Evolutionary conservation across 2,888 invertebrate species (phyloP).

Genomic region (Cantharis nigra): DNA sequence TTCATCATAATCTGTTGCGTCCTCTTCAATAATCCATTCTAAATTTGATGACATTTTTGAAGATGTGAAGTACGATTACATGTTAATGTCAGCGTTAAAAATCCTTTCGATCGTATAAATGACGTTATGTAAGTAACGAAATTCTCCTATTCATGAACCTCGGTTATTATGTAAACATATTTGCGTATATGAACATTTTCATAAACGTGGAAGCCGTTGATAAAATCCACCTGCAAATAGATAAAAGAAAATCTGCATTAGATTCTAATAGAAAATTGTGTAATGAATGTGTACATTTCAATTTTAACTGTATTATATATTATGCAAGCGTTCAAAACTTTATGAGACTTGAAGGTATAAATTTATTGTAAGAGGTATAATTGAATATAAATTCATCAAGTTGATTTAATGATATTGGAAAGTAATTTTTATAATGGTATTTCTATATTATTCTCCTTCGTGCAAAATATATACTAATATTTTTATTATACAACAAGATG

Average conservation of each 20-base stretch:
- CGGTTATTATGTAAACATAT: background rate
- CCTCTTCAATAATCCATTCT: slow-evolving; percentile 18
- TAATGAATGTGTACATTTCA: background rate
- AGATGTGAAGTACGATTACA: background rate
- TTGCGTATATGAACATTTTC: background rate
- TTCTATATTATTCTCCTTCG: background rate
- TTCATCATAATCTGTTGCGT: slow-evolving; percentile 13
- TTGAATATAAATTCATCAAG: background rate
- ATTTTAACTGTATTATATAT: too few relatives aligned
- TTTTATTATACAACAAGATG: background rate
- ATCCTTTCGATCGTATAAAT: background rate
- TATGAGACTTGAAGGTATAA: background rate
- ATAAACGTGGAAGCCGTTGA: background rate
- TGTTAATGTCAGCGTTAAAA: background rate
- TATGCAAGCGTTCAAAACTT: background rate
- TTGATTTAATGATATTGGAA: background rate
- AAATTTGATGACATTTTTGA: slow-evolving; percentile 17
- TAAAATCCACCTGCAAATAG: background rate
- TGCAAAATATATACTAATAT: background rate
- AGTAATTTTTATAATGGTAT: background rate
- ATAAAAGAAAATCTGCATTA: background rate
- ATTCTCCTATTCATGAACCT: background rate
- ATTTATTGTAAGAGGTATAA: background rate
- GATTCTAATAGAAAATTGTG: background rate
- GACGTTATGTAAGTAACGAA: background rate